These are phyloP conservation scores for Nyctibius bracteatus DNA, from an alignment of 2,113 vertebrate species.

Conservation along the genomic window DNA sequence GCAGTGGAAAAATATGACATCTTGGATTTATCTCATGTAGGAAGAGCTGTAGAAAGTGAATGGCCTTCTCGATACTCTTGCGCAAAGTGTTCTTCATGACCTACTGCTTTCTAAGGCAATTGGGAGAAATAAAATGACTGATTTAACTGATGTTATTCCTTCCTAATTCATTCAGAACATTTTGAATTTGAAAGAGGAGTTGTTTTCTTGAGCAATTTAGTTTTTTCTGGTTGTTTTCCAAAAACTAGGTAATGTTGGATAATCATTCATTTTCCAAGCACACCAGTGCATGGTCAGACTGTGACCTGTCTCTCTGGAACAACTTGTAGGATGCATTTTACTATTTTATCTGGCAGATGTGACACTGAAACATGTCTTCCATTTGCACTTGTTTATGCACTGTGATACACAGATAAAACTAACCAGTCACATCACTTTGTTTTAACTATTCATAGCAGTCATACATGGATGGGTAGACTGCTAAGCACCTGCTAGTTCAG, in stretches of 20 bases:
- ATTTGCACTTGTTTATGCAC: neutral
- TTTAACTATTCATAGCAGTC: neutral
- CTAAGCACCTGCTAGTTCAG: neutral
- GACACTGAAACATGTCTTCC: neutral
- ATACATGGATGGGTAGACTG: neutral
- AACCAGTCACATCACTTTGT: neutral
- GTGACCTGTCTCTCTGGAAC: conserved; percentile 20
- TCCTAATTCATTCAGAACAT: conserved; percentile 44
- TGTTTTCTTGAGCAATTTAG: conserved; percentile 48
- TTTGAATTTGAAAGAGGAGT: conserved; percentile 13
- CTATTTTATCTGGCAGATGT: neutral
- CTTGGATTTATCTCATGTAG: neutral
- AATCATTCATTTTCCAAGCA: conserved; percentile 39
- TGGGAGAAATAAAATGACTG: conserved; percentile 16
- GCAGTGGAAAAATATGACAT: neutral
- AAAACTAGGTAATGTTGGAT: conserved; percentile 30
- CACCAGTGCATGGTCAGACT: conserved; percentile 32
- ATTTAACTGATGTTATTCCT: conserved; percentile 30
- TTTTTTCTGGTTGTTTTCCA: conserved; percentile 59
- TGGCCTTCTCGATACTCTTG: neutral
- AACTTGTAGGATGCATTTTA: neutral
- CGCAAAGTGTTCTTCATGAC: neutral
- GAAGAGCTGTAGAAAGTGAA: neutral
- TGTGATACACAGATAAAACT: neutral
- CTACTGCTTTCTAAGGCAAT: conserved; percentile 29